Evolutionary conservation across 2,797 vertebrate species (phyloP), one percentile per base, ranked within the genome.

Genomic region (Lerista edwardsae): DNA sequence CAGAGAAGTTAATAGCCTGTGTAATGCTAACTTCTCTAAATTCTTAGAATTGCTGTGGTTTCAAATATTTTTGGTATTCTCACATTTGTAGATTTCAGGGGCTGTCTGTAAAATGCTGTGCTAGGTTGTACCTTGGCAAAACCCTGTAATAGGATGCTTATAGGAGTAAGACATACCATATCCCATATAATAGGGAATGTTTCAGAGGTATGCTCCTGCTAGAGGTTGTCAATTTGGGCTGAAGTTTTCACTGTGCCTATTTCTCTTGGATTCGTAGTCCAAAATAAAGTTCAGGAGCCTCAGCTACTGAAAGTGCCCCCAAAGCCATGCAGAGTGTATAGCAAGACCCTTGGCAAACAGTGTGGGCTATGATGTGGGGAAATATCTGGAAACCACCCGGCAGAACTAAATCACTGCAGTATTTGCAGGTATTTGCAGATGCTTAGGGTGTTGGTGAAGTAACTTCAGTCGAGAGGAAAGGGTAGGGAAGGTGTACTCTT

Each of bases 21-120:
- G 83, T 93, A 93, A 84, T 84, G 88, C 89, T 85, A 83, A 93
- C 84, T 89, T 92, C 90, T 83, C 87, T 77, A 84, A 90, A 87
- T 84, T 92, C 90, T 87, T 93, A 86, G 90, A 91, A 91, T 92
- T 83, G 73, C 86, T 87, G 91, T 91, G 91, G 88, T 86, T 77
- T 91, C 73, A 93, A 92, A 91, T 91, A 89, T 82, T 74, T 90
- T 90, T 79, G 27, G 55, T 88, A 82, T 91, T 94, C 90, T 92
- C 90, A 84, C 77, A 92, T 94, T 89, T 86, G 84, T 91, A 90
- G 84, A 84, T 51, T 62, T 36, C 68, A 75, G 72, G 44, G 79
- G 36, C 41, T 75, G 84, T 85, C 65, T 51, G 73, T 76, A 76
- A 62, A 75, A 82, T 86, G 79, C 57, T 82, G 27, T 39, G 57